phyloP scores from a whole-genome alignment of 2,113 vertebrate species.

The Eulacestoma nigropectus region DNA sequence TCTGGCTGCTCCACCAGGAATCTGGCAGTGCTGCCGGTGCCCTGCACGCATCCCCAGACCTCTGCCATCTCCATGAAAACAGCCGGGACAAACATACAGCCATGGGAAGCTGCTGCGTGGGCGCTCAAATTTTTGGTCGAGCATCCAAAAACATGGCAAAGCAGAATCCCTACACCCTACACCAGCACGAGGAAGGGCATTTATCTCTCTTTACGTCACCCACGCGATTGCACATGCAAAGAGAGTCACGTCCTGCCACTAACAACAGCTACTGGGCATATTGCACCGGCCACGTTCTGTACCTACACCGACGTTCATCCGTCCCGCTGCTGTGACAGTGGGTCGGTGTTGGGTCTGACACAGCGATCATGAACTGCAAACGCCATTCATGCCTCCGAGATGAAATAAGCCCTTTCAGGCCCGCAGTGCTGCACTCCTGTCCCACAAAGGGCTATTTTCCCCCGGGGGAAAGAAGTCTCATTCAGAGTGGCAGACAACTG shows the following conservation, averaged over 20 bases:
- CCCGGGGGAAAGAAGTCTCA: neutral
- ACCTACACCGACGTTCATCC: fast-evolving
- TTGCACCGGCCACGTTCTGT: fast-evolving
- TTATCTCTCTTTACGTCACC: fast-evolving
- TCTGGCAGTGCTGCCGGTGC: neutral
- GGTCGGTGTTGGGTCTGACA: neutral
- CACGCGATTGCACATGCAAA: fast-evolving
- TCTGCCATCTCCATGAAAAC: neutral
- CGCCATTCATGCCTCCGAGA: neutral
- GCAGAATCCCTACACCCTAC: fast-evolving
- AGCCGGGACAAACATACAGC: neutral
- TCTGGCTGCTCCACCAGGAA: neutral
- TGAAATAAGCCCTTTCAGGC: neutral
- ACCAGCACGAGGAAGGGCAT: neutral
- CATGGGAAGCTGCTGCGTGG: too few species aligned
- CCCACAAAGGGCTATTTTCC: slow-evolving; percentile 39
- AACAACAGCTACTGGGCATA: fast-evolving
- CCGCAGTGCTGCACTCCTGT: neutral
- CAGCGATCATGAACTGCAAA: neutral
- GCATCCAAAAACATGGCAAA: fast-evolving
- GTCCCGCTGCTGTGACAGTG: neutral
- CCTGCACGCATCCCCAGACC: too few species aligned
- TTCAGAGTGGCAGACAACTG: neutral
- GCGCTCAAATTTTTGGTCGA: neutral
- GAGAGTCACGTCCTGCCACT: neutral